Evolutionary conservation across 1,140 invertebrate species (phyloP).

Genomic region (Aleiodes sp.): DNA sequence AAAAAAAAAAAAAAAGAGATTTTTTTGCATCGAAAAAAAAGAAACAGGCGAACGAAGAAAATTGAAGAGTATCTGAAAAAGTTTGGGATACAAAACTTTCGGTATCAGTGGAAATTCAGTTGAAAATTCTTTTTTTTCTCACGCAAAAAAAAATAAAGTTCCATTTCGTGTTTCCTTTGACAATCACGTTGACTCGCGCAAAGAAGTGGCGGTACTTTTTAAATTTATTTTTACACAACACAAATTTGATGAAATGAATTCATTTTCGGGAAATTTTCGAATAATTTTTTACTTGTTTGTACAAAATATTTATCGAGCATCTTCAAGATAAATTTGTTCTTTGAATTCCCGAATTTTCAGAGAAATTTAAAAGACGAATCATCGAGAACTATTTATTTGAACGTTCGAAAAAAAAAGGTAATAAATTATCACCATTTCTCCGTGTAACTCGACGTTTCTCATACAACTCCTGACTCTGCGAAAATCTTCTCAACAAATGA

Average conservation of each 20-base stretch:
- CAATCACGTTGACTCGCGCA: not conserved
- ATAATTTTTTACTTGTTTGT: too few relatives aligned
- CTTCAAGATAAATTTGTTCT: too few relatives aligned
- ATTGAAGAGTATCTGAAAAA: not conserved
- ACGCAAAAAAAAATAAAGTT: too few relatives aligned
- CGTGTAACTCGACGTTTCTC: not conserved
- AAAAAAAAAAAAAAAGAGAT: not conserved
- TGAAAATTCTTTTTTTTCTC: constrained; percentile 3
- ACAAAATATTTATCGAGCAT: too few relatives aligned
- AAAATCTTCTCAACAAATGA: too few relatives aligned
- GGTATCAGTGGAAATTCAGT: constrained; percentile 15
- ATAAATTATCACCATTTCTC: too few relatives aligned
- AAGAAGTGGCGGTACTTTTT: not conserved
- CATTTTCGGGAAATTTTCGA: too few relatives aligned
- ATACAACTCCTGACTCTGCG: not conserved
- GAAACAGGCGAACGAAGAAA: not conserved
- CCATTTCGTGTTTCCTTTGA: constrained; percentile 2
- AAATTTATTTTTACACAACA: not conserved
- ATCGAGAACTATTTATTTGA: too few relatives aligned
- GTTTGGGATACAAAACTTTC: constrained; percentile 1
- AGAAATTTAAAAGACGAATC: too few relatives aligned
- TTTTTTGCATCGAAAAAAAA: not conserved
- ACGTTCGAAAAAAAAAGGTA: too few relatives aligned
- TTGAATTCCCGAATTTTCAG: too few relatives aligned
- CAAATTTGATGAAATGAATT: too few relatives aligned